Evolutionary conservation across 2,797 vertebrate genomes (phyloP).

Genomic region (Cynopterus sphinx): DNA sequence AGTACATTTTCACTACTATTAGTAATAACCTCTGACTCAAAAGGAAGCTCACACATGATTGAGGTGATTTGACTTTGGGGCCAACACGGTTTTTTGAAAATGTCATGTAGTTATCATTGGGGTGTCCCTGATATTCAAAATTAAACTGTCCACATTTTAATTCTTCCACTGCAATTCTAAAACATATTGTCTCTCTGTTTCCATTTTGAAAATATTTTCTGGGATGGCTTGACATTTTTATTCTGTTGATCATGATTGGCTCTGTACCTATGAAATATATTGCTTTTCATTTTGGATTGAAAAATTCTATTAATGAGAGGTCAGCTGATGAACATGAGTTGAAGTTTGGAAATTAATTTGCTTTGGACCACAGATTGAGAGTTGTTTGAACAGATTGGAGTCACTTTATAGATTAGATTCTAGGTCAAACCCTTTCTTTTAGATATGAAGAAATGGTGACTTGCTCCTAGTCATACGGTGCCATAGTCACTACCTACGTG

Average conservation of each 20-base stretch:
- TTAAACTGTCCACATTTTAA: conserved; percentile 2
- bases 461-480: background rate
- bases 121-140: conserved; percentile 10
- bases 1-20: conserved; percentile 21
- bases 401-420: background rate
- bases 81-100: conserved; percentile 27
- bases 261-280: background rate
- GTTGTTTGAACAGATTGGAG: background rate
- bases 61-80: background rate
- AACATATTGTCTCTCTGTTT: background rate
- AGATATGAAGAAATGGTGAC: background rate
- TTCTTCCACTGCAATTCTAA: background rate
- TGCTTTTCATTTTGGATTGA: conserved; percentile 29
- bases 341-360: conserved; percentile 47
- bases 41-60: background rate
- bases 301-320: conserved; percentile 50
- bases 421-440: background rate
- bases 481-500: background rate
- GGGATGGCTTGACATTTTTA: background rate
- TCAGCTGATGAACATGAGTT: conserved; percentile 55
- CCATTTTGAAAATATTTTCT: conserved; percentile 2
- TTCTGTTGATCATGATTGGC: background rate
- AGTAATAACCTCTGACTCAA: background rate
- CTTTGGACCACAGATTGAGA: conserved; percentile 13
- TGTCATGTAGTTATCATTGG: conserved; percentile 22